These are phyloP conservation scores for Columba livia DNA, from an alignment of 2,113 vertebrate species.

Conservation along the genomic window DNA sequence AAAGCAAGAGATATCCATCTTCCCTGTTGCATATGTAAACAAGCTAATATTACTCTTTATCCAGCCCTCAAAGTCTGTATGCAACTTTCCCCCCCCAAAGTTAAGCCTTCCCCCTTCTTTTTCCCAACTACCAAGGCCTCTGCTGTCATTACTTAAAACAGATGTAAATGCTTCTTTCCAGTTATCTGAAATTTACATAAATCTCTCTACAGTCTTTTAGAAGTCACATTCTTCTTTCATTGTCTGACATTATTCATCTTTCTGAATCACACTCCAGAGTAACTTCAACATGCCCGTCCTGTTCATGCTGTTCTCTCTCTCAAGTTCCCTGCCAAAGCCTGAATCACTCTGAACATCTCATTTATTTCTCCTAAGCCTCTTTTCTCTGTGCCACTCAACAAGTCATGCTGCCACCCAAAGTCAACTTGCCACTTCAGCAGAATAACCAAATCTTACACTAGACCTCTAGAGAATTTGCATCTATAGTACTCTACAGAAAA, in stretches of 20 bases:
- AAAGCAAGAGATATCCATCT: not conserved
- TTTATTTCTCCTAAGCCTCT: not conserved
- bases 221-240: not conserved
- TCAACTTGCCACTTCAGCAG: not conserved
- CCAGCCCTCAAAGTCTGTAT: not conserved
- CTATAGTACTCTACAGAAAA: not conserved
- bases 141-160: not conserved
- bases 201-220: not conserved
- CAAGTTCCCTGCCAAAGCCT: not conserved
- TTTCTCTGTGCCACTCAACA: fast-evolving
- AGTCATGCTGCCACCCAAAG: not conserved
- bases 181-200: not conserved
- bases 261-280: not conserved
- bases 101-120: not conserved
- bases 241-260: not conserved
- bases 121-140: not conserved
- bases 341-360: not conserved
- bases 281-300: not conserved
- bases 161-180: not conserved
- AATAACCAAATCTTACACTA: not conserved
- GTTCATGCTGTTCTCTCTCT: not conserved
- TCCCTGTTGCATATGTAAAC: fast-evolving
- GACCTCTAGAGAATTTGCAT: not conserved
- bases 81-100: fast-evolving
- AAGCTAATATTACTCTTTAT: not conserved